Evolutionary conservation across 1,140 invertebrate species (phyloP).

Genomic region (Cherax destructor): DNA sequence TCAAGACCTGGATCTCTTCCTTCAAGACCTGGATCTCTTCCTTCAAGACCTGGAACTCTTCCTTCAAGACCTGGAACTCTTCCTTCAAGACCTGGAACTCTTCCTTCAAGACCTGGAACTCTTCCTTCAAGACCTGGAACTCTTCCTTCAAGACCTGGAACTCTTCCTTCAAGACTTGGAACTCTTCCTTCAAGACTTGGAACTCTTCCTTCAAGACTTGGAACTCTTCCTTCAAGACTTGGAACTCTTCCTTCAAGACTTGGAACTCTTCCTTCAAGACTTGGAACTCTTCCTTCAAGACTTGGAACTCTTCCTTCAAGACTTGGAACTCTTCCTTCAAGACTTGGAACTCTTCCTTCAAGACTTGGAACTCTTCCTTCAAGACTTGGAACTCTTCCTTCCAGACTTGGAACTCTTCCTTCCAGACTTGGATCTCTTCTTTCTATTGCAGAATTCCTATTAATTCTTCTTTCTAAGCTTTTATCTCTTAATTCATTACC

Average conservation of each 20-base stretch:
- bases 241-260: constrained; percentile 33
- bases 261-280: constrained; percentile 11
- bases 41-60: constrained; percentile 25
- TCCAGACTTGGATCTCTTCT: constrained; percentile 24
- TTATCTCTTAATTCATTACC: constrained; percentile 19
- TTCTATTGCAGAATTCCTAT: constrained; percentile 22
- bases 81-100: constrained; percentile 3
- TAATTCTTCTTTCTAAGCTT: constrained; percentile 22
- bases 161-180: constrained; percentile 34
- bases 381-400: constrained; percentile 3
- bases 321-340: constrained; percentile 34
- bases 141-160: constrained; percentile 10
- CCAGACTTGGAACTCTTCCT: not conserved
- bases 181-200: constrained; percentile 21
- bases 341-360: constrained; percentile 16
- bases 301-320: constrained; percentile 28
- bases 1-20: constrained; percentile 6
- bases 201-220: constrained; percentile 17
- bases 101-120: not conserved
- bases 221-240: constrained; percentile 21
- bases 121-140: not conserved
- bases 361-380: not conserved
- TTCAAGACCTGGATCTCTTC: constrained; percentile 28
- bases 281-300: constrained; percentile 15
- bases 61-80: constrained; percentile 24